Conservation (phyloP, 2,888 invertebrate species). For the Dolichopus griseipennis region DNA sequence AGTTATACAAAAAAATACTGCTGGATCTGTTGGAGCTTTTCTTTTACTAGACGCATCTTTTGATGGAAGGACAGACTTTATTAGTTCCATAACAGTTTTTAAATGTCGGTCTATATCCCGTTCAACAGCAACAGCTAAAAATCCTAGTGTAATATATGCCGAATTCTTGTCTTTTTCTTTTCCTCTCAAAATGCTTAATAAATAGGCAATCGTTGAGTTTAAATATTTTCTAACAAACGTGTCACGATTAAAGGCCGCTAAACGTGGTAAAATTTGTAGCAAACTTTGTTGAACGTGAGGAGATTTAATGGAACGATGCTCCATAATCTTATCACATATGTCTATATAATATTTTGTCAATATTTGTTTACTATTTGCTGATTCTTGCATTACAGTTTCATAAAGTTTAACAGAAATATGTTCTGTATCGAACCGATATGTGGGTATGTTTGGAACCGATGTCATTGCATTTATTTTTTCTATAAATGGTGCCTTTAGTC, state of each 20-base stretch:
- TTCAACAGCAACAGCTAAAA: conserved; percentile 82
- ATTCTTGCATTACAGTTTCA: conserved; percentile 62
- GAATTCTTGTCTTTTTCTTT: conserved; percentile 77
- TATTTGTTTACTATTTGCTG: conserved; percentile 74
- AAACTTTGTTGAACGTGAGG: conserved; percentile 79
- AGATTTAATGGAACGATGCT: conserved; percentile 65
- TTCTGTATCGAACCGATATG: conserved; percentile 31
- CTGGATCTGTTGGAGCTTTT: conserved; percentile 66
- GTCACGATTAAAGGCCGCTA: conserved; percentile 86
- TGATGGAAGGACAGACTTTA: conserved; percentile 66
- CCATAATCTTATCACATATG: conserved; percentile 67
- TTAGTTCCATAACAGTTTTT: conserved; percentile 74
- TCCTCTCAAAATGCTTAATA: conserved; percentile 65
- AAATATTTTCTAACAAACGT: conserved; percentile 70
- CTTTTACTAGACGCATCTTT: conserved; percentile 71
- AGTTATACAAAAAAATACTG: conserved; percentile 89
- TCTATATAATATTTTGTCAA: conserved; percentile 74
- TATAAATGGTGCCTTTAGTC: conserved; percentile 45
- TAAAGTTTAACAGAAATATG: conserved; percentile 29
- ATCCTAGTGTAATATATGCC: conserved; percentile 83
- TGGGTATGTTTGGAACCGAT: conserved; percentile 16
- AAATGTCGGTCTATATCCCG: conserved; percentile 71
- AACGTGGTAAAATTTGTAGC: conserved; percentile 75
- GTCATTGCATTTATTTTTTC: conserved; percentile 36
- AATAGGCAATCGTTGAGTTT: conserved; percentile 63